Evolutionary conservation across 2,797 vertebrate genomes (phyloP), one percentile per base, ranked within the genome.

Genomic region (Botia kubotai): DNA sequence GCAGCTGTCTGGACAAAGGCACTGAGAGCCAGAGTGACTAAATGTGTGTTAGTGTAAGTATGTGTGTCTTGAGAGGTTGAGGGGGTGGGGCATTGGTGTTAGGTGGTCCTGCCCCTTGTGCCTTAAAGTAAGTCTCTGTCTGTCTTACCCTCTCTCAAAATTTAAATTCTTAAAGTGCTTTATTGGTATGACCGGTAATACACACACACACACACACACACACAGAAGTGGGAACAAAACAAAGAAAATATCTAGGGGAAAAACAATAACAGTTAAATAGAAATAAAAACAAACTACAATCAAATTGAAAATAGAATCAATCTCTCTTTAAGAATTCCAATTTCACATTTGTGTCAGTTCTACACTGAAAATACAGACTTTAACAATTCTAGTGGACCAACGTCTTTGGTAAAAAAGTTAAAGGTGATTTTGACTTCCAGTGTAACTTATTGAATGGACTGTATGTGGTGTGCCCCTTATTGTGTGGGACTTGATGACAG

Each of bases 31-130:
- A 73, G 81, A 86, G 87, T 87, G 88, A 85, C 90, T 88, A 90
- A 90, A 92, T 89, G 78, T 79, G 80, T 75, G 39, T 77, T 62
- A 53, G 72, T 60, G 74, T 57, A 72, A 57, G 79, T 63, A 75
- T 74, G 79, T 74, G 79, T 83, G 82, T 83, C 81, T 83, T 79
- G 87, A 88, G 88, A 79, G 91, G 91, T 87, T 88, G 83, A 84
- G 85, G 85, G 88, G 88, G 88, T 83, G 87, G 88, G 87, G 87
- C 85, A 83, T 79, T 85, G 86, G 83, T 76, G 82, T 87, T 86
- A 84, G 90, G 91, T 85, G 88, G 91, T 88, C 85, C 89, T 83
- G 86, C 90, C 90, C 82, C 86, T 84, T 73, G 14, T 83, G 69
- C 77, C 75, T 75, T 79, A 68, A 50, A 75, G 57, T 84, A 67